phyloP scores from a whole-genome alignment of 2,888 invertebrate genomes.

The Bombylius discolor region DNA sequence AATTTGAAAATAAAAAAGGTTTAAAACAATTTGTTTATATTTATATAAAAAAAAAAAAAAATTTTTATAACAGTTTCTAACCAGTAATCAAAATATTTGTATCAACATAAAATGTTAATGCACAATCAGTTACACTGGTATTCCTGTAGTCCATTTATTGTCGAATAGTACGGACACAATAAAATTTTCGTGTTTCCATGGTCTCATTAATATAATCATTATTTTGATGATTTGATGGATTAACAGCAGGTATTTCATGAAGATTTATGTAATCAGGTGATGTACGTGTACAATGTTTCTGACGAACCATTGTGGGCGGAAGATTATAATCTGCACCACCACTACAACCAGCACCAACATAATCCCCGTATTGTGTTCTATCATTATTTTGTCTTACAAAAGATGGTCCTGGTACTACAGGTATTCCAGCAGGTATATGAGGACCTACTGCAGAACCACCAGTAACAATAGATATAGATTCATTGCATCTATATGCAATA shows the following conservation, averaged over 20 bases:
- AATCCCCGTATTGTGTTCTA: too few species aligned
- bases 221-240: slow-evolving; percentile 5
- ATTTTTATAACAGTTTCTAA: too few species aligned
- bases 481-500: neutral
- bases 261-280: slow-evolving; percentile 1
- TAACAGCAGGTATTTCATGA: neutral
- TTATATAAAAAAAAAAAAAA: too few species aligned
- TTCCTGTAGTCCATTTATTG: slow-evolving; percentile 62
- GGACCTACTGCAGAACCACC: too few species aligned
- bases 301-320: too few species aligned
- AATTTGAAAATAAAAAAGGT: too few species aligned
- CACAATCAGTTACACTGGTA: slow-evolving; percentile 61
- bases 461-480: neutral
- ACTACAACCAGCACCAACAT: too few species aligned
- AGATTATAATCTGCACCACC: too few species aligned
- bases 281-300: slow-evolving; percentile 1
- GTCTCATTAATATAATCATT: slow-evolving; percentile 13
- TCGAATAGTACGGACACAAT: slow-evolving; percentile 53
- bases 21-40: too few species aligned
- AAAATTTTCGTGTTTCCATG: slow-evolving; percentile 45
- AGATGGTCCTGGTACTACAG: too few species aligned
- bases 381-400: too few species aligned
- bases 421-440: too few species aligned
- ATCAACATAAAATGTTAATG: slow-evolving; percentile 67
- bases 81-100: slow-evolving; percentile 64